Evolutionary conservation across 2,113 vertebrate species (phyloP), one percentile per base, ranked within the genome.

Genomic region (Ancistrus triradiatus): DNA sequence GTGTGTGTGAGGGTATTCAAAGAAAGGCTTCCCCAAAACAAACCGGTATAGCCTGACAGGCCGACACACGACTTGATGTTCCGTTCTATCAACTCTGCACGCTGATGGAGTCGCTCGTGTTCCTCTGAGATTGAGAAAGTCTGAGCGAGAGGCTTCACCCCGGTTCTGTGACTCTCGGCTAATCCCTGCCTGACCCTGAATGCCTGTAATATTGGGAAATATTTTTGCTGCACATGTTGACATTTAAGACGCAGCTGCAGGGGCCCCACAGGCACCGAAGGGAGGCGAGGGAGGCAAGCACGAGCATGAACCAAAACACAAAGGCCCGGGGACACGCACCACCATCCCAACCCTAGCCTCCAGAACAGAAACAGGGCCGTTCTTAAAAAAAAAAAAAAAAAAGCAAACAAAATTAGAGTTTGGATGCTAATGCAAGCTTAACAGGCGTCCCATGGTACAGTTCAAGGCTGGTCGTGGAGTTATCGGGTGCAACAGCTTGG

Each of bases 201-300:
- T 25, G 68, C 69, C 77, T 80, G 72, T 78, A 76, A 83, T 75
- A 60, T 64, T 60, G 77, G 68, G 73, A 59, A 59, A 48, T 76
- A 78, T 79, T 83, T 80, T 58, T 80, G 76, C 76, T 49, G 69
- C 6, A 52, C 69, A 62, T 87, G 86, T 85, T 89, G 85, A 87
- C 83, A 83, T 84, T 85, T 78, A 84, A 83, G 78, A 85, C 73
- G 78, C 79, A 75, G 71, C 52, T 70, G 74, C 75, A 65, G 78
- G 82, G 84, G 84, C 80, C 85, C 84, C 80, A 86, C 80, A 85
- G 83, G 79, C 63, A 66, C 55, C 21, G 72, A 11, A 74, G 68
- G 76, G 11, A 3, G 79, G 85, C 81, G 85, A 74, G 68, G 75
- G 77, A 79, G 78, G 83, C 84, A 84, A 80, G 84, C 80, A 77